Percentiles rank a stretch among this genome's conserved stretches.
Evolutionary conservation across 2,797 vertebrate species (phyloP).

Genomic region (Catharus ustulatus): DNA sequence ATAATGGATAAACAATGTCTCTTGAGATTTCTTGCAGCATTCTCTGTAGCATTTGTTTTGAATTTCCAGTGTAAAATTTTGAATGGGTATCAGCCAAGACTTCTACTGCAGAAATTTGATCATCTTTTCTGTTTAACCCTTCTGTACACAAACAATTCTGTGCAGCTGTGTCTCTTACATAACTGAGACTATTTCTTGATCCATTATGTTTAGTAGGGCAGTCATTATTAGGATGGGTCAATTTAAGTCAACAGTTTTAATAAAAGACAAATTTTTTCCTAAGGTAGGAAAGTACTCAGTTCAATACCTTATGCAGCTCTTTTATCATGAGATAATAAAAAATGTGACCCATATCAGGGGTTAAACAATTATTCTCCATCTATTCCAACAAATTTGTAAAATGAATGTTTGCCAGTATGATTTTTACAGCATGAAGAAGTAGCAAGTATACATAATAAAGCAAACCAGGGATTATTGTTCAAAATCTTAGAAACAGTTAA

Average conservation of each 20-base stretch:
- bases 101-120: background rate
- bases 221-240: background rate
- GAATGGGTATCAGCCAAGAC: background rate
- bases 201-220: background rate
- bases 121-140: background rate
- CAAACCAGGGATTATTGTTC: background rate
- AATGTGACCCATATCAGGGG: background rate
- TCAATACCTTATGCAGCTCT: background rate
- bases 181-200: background rate
- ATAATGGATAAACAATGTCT: background rate
- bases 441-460: background rate
- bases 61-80: background rate
- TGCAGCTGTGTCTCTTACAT: background rate
- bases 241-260: background rate
- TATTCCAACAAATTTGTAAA: constrained; percentile 25
- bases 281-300: background rate
- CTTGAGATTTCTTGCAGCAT: background rate
- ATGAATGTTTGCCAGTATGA: constrained; percentile 30
- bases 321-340: constrained; percentile 9
- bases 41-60: background rate
- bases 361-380: constrained; percentile 13
- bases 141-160: background rate
- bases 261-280: background rate
- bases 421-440: background rate
- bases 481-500: background rate